phyloP scores from a whole-genome alignment of 2,113 vertebrate genomes.

The Nothobranchius kuhntae region DNA sequence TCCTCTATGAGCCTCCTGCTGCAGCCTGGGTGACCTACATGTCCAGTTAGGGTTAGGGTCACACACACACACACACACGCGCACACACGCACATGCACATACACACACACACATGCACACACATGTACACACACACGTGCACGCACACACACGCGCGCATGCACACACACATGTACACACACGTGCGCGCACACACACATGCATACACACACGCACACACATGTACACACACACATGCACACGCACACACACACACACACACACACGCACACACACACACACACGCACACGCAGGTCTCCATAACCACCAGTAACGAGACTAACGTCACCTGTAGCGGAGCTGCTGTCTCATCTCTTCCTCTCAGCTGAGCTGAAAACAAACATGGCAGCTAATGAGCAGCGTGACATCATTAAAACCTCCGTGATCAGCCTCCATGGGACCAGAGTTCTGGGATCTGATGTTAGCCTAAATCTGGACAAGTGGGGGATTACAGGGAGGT shows the following conservation, averaged over 20 bases:
- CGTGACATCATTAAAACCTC: conserved; percentile 46
- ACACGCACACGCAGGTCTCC: no score
- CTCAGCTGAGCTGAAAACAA: conserved; percentile 45
- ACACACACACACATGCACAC: background rate
- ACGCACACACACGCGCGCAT: background rate
- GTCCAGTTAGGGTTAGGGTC: background rate
- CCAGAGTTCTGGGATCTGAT: background rate
- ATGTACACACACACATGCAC: no score
- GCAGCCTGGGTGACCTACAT: background rate
- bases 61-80: background rate
- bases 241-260: background rate
- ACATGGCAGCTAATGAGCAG: conserved; percentile 51
- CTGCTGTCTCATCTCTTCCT: conserved; percentile 36
- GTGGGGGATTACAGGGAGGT: no score
- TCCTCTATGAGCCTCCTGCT: background rate
- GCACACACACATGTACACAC: no score
- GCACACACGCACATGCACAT: no score
- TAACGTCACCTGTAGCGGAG: conserved; percentile 10
- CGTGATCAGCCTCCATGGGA: conserved; percentile 35
- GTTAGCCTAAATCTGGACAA: no score
- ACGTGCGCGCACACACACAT: background rate
- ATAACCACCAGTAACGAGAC: conserved; percentile 10
- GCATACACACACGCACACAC: background rate
- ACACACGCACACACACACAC: no score
- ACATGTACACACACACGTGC: background rate